phyloP scores from a whole-genome alignment of 2,888 invertebrate species.

The Timema cristinae region DNA sequence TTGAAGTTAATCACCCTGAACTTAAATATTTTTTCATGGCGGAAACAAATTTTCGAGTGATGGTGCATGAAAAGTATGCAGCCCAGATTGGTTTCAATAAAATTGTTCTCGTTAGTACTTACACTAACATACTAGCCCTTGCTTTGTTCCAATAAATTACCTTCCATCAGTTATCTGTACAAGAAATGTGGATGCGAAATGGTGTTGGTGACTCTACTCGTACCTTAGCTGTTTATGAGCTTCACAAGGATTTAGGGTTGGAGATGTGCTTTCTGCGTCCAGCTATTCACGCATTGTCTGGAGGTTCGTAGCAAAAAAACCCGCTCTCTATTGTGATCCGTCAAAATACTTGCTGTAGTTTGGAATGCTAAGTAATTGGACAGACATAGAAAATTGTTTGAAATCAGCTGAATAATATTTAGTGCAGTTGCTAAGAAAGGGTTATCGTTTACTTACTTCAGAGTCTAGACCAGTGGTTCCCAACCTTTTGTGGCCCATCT shows the following conservation, averaged over 20 bases:
- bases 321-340: not conserved
- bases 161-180: no score
- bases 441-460: not conserved
- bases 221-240: no score
- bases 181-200: no score
- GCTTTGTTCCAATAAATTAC: not conserved
- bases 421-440: not conserved
- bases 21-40: not conserved
- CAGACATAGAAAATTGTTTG: no score
- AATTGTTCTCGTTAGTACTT: not conserved
- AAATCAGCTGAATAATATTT: not conserved
- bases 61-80: constrained; percentile 6
- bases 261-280: not conserved
- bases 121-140: not conserved
- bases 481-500: no score
- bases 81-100: constrained; percentile 2
- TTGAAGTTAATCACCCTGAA: constrained; percentile 1
- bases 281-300: constrained; percentile 7
- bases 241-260: not conserved
- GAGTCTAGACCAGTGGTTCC: no score
- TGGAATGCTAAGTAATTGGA: not conserved
- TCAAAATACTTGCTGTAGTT: not conserved
- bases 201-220: no score
- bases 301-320: not conserved
- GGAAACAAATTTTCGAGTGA: not conserved